Evolutionary conservation across 2,888 invertebrate genomes (phyloP).

Genomic region (Agonopterix alstromeriana): DNA sequence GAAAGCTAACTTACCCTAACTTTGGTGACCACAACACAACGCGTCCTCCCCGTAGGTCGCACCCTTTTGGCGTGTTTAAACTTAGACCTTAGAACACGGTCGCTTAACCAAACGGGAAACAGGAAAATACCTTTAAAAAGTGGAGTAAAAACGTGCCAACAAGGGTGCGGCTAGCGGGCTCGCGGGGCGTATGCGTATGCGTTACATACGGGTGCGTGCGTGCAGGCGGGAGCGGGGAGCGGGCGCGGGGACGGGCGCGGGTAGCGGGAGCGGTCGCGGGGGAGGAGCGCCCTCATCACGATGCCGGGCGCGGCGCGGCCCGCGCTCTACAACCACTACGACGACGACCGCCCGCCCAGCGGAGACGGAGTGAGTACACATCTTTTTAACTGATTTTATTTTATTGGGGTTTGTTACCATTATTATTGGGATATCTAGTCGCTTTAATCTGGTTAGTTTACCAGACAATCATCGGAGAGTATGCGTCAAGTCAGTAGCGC

Average conservation of each 20-base stretch:
- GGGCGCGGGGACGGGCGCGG: conserved; percentile 6
- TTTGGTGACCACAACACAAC: not conserved
- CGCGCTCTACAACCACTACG: conserved; percentile 25
- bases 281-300: conserved; percentile 43
- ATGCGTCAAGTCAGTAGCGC: no score
- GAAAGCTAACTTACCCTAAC: no score
- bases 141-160: not conserved
- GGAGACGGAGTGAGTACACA: conserved; percentile 16
- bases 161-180: not conserved
- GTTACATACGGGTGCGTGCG: not conserved
- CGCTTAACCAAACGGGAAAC: no score
- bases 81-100: no score
- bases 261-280: conserved; percentile 14
- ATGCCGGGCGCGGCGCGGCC: conserved; percentile 44
- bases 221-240: not conserved
- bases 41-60: not conserved
- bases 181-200: not conserved
- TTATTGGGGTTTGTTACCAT: no score
- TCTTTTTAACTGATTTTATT: not conserved
- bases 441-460: no score
- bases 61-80: not conserved
- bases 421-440: no score
- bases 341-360: conserved; percentile 35
- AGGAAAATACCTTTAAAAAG: no score
- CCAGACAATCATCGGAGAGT: no score